phyloP scores from a whole-genome alignment of 2,797 vertebrate species.

The Morelia viridis region DNA sequence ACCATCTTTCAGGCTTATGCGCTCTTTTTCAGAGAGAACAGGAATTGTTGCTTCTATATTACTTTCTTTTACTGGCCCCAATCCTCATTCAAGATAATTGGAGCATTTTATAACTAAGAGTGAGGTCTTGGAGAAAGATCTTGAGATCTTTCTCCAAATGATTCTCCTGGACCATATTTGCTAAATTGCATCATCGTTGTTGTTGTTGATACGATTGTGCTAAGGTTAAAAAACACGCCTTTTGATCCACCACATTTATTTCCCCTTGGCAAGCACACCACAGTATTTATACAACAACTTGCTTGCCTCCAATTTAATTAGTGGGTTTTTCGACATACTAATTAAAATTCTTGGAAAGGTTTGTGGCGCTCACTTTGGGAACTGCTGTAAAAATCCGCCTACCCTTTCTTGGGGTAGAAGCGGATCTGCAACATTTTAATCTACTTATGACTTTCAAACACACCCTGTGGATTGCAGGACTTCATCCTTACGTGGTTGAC shows the following conservation, averaged over 20 bases:
- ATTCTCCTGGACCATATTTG: rapidly evolving
- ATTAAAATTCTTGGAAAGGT: constrained; percentile 10
- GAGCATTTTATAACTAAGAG: not conserved
- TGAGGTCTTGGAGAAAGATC: not conserved
- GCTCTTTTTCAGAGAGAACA: not conserved
- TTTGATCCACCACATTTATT: not conserved
- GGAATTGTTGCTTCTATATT: not conserved
- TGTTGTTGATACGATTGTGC: not conserved
- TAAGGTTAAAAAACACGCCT: not conserved
- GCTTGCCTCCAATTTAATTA: constrained; percentile 14
- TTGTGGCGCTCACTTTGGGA: not conserved
- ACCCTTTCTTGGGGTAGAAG: constrained; percentile 14
- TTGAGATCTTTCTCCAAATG: not conserved
- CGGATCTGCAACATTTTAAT: constrained; percentile 40
- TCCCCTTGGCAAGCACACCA: constrained; percentile 9
- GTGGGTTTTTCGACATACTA: not conserved
- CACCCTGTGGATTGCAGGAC: constrained; percentile 24
- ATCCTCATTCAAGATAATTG: not conserved
- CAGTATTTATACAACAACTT: not conserved
- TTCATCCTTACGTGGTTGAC: not conserved
- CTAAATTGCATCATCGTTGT: not conserved
- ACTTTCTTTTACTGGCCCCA: not conserved
- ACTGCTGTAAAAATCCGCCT: constrained; percentile 22
- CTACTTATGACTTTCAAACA: constrained; percentile 46
- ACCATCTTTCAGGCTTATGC: not conserved